Evolutionary conservation across 2,797 vertebrate genomes (phyloP), one percentile per base, ranked within the genome.

Genomic region (Antrozous pallidus): DNA sequence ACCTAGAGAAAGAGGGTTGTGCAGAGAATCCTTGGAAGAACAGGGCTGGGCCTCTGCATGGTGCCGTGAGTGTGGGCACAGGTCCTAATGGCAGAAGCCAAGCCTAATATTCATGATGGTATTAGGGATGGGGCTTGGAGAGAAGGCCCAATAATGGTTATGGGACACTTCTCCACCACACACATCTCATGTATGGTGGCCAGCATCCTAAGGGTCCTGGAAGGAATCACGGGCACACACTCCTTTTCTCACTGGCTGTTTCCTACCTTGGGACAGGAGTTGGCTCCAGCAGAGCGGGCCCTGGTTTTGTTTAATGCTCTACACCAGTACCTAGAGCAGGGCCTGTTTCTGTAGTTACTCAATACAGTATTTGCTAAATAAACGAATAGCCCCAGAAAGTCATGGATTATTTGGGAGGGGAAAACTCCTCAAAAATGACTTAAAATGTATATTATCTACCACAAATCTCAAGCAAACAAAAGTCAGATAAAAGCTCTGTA

Each of bases 401-500:
- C 7, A 28, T 0, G 54, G n/a, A 18, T 51, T 18, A 17, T 8
- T 26, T 40, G 54, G 78, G 63, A 73, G 20, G 70, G 65, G 31
- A 54, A 54, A 40, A 69, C 31, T 8, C 36, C 56, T n/a, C 47
- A 67, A 7, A 65, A 56, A 17, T 5, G 14, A 80, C 26, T 24
- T 28, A 0, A n/a, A 1, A 2, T 0, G 14, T 5, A 10, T 2
- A 1, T 12, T 20, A 26, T 3, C 45, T 8, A 31, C 9, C 6
- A 40, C 2, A 75, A 33, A 58, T 40, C 38, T 20, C 24, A 42
- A 5, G 7, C 42, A 42, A 42, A 42, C 42, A 4, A 42, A 42
- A 42, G 42, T 42, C 42, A 42, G 42, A 42, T 42, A 42, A 7
- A 42, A 42, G 42, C 42, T 8, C 42, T 4, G 42, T 42, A 9